These are phyloP conservation scores for Drosophila meridiana DNA, from an alignment of 2,888 invertebrate species.

Conservation along the genomic window DNA sequence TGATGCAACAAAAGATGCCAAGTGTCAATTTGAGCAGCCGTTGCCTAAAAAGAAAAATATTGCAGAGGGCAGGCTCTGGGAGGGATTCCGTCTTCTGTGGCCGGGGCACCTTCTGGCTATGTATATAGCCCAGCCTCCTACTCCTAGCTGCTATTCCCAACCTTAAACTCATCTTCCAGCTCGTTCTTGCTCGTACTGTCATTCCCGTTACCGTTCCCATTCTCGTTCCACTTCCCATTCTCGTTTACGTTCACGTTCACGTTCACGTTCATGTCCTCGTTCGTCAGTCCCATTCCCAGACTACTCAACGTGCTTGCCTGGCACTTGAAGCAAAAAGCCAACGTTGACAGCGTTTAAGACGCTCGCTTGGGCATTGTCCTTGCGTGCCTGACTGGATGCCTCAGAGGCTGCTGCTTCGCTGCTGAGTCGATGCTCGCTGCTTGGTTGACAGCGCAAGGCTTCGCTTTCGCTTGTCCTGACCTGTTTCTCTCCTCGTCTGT, in stretches of 20 bases:
- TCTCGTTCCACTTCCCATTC: background rate
- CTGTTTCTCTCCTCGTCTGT: slow-evolving; percentile 65
- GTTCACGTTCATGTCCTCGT: slow-evolving; percentile 24
- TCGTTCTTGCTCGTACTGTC: slow-evolving; percentile 5
- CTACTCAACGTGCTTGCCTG: slow-evolving; percentile 42
- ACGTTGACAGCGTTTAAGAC: slow-evolving; percentile 81
- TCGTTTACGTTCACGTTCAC: slow-evolving; percentile 13
- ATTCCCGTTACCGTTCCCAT: background rate
- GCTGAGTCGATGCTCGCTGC: slow-evolving; percentile 6
- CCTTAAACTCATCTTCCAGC: slow-evolving; percentile 9
- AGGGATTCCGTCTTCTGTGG: slow-evolving; percentile 11
- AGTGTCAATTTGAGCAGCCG: slow-evolving; percentile 79
- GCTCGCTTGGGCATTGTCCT: slow-evolving; percentile 77
- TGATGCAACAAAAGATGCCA: slow-evolving; percentile 80
- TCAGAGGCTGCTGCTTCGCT: slow-evolving; percentile 14
- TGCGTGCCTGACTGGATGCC: slow-evolving; percentile 51
- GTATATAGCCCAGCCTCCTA: background rate
- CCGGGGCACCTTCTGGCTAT: slow-evolving; percentile 29
- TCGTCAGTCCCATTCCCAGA: slow-evolving; percentile 24
- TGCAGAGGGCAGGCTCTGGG: background rate
- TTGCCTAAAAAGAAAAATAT: slow-evolving; percentile 28
- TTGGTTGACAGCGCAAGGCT: slow-evolving; percentile 68
- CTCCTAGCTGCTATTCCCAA: slow-evolving; percentile 20
- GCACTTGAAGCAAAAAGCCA: slow-evolving; percentile 79
- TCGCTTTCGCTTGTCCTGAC: slow-evolving; percentile 39